Percentiles rank a stretch among this genome's conserved stretches.
phyloP scores from a whole-genome alignment of 2,797 vertebrate species.

The Phalanger gymnotis region DNA sequence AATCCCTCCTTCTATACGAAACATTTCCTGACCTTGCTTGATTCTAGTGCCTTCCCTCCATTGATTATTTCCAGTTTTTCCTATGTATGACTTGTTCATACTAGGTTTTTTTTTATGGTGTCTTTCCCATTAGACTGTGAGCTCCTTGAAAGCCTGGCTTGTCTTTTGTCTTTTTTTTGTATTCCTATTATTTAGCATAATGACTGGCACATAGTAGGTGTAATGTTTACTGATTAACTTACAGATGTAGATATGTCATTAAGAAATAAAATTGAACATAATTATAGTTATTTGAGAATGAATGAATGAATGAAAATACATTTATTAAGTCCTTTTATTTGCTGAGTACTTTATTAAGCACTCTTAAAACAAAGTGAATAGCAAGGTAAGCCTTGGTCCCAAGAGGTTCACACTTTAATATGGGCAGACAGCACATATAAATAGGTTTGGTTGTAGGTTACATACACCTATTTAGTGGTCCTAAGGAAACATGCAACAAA shows the following conservation, averaged over 20 bases:
- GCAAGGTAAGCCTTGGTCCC: neutral
- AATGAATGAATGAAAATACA: neutral
- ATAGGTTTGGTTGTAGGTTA: neutral
- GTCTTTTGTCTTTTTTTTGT: neutral
- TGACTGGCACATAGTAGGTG: neutral
- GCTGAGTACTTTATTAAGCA: neutral
- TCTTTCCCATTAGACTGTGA: neutral
- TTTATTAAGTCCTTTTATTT: neutral
- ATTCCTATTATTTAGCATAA: neutral
- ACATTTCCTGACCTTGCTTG: too few relatives aligned
- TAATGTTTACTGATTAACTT: neutral
- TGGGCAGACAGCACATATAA: neutral
- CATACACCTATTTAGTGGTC: too few relatives aligned
- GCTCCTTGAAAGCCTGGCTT: neutral
- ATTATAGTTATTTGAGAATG: neutral
- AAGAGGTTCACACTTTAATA: neutral
- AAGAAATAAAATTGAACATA: neutral
- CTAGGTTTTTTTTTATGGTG: too few relatives aligned
- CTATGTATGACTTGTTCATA: too few relatives aligned
- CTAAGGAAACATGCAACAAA: too few relatives aligned
- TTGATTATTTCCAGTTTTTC: too few relatives aligned
- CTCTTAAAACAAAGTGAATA: neutral
- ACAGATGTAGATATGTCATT: neutral
- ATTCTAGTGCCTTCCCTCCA: too few relatives aligned
- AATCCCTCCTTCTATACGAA: too few relatives aligned